Evolutionary conservation across 1,140 invertebrate genomes (phyloP).

Genomic region (Halesus radiatus): DNA sequence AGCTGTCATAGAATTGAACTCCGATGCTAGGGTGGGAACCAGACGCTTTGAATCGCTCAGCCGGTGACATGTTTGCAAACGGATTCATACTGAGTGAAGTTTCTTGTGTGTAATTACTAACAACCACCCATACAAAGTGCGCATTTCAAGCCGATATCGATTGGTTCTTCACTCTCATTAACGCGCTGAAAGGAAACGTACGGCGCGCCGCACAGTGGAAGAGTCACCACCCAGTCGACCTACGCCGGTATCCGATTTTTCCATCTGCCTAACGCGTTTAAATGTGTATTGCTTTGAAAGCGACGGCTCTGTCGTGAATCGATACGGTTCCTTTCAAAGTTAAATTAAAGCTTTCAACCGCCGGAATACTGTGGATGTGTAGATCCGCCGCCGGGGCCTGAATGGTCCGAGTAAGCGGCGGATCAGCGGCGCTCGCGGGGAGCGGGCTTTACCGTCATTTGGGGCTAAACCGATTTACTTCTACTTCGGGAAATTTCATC

Average conservation of each 20-base stretch:
- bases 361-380: not conserved
- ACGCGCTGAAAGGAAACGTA: not conserved
- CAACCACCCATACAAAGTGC: no score
- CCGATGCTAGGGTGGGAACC: no score
- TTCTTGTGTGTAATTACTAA: no score
- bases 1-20: no score
- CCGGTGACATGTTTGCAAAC: no score
- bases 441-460: not conserved
- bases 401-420: conserved; percentile 36
- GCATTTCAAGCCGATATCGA: no score
- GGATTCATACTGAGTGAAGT: no score
- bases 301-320: conserved; percentile 17
- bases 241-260: conserved; percentile 4
- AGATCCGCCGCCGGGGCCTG: conserved; percentile 3
- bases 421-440: not conserved
- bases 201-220: not conserved
- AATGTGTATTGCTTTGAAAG: conserved; percentile 26
- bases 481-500: no score
- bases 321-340: conserved; percentile 41
- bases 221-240: not conserved
- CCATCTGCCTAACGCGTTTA: conserved; percentile 23
- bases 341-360: conserved; percentile 45
- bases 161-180: not conserved
- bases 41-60: no score
- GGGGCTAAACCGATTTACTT: not conserved